These are phyloP conservation scores for Psix sp. DNA, from an alignment of 1,140 invertebrate species.

Conservation along the genomic window DNA sequence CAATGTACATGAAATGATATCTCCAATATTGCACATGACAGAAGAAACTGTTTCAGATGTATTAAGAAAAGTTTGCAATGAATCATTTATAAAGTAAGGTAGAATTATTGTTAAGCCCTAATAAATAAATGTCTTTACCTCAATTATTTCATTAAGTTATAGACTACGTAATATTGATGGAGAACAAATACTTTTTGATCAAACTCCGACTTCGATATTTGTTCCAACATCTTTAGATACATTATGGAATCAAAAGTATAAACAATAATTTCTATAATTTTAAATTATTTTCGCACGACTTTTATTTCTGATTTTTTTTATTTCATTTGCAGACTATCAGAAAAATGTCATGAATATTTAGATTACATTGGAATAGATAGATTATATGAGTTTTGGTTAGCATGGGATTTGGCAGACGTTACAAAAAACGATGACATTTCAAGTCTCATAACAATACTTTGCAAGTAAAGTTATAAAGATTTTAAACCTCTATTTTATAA, in stretches of 20 bases:
- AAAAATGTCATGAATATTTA: constrained; percentile 65
- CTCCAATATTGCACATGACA: constrained; percentile 42
- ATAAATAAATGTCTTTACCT: background rate
- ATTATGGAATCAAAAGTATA: constrained; percentile 64
- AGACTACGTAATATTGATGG: constrained; percentile 64
- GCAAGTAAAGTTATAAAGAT: constrained; percentile 62
- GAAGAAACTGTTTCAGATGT: constrained; percentile 52
- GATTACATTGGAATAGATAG: constrained; percentile 55
- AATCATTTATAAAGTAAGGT: constrained; percentile 67
- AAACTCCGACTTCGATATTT: constrained; percentile 57
- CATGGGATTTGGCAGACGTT: constrained; percentile 49
- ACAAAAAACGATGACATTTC: constrained; percentile 6
- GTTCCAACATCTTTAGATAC: constrained; percentile 62
- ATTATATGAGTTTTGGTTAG: constrained; percentile 65
- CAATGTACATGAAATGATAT: constrained; percentile 56
- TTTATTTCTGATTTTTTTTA: constrained; percentile 1
- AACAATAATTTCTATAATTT: constrained; percentile 1
- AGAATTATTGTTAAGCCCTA: background rate
- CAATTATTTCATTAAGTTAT: constrained; percentile 57
- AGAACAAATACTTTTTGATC: constrained; percentile 60
- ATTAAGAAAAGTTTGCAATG: constrained; percentile 62
- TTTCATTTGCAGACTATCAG: constrained; percentile 58
- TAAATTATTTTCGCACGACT: background rate
- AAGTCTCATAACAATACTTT: constrained; percentile 57
- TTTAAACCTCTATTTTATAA: too few species aligned